Conservation (phyloP, 2,888 invertebrate genomes). For the Dasypolia templi region DNA sequence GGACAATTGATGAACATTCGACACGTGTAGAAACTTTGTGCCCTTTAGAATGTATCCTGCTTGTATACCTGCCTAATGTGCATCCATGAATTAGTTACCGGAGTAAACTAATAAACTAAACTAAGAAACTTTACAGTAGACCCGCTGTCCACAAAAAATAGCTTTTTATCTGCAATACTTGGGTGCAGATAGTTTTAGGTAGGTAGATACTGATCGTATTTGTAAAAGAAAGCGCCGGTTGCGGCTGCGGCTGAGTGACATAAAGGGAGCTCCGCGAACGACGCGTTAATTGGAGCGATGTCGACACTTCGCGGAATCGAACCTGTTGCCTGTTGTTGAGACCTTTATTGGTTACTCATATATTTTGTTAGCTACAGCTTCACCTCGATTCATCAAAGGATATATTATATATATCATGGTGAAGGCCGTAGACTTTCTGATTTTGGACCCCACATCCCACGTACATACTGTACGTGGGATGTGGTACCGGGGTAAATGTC, state of each 20-base stretch:
- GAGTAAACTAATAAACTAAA: too few relatives aligned
- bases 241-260: constrained; percentile 50
- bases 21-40: too few relatives aligned
- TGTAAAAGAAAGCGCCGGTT: constrained; percentile 28
- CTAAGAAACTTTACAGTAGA: neutral
- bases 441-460: too few relatives aligned
- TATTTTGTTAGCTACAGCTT: constrained; percentile 13
- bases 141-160: neutral
- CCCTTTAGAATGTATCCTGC: too few relatives aligned
- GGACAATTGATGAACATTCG: neutral
- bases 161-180: neutral
- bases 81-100: too few relatives aligned
- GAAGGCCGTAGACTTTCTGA: neutral
- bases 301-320: constrained; percentile 58
- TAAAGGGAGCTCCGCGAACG: constrained; percentile 52
- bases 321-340: constrained; percentile 26
- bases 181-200: neutral
- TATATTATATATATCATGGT: neutral
- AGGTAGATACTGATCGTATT: constrained; percentile 6
- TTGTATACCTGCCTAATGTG: too few relatives aligned
- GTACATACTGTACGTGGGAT: too few relatives aligned
- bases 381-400: neutral
- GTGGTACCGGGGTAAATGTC: too few relatives aligned
- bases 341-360: constrained; percentile 21
- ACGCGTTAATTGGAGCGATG: constrained; percentile 58